Evolutionary conservation across 2,888 invertebrate species (phyloP).

Genomic region (Mythimna albipuncta): DNA sequence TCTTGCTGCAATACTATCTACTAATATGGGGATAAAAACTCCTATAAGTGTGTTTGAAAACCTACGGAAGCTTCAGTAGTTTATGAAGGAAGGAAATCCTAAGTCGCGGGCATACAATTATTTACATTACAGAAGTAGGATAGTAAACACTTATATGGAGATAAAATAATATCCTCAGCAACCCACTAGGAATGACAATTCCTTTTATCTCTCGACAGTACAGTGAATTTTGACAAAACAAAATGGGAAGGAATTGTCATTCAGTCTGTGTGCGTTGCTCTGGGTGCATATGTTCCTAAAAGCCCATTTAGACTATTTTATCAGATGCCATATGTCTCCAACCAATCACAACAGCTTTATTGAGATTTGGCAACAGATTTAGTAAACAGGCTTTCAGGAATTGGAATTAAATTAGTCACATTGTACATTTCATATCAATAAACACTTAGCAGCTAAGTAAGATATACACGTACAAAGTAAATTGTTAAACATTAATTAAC

Average conservation of each 20-base stretch:
- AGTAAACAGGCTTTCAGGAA: conserved; percentile 13
- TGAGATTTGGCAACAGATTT: neutral
- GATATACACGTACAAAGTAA: conserved; percentile 1
- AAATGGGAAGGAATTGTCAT: neutral
- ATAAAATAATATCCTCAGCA: neutral
- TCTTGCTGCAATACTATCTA: conserved; percentile 33
- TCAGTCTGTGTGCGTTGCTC: neutral
- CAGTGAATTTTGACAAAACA: neutral
- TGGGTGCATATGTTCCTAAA: conserved; percentile 7
- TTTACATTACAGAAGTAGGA: conserved; percentile 24
- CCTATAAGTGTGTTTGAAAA: conserved; percentile 16
- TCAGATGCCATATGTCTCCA: neutral
- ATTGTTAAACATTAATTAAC: conserved; percentile 25
- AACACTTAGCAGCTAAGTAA: conserved; percentile 9
- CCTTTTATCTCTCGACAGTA: too few species aligned
- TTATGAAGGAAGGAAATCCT: conserved; percentile 17
- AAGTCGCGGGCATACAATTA: conserved; percentile 10
- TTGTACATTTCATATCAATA: conserved; percentile 6
- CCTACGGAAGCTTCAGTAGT: conserved; percentile 19
- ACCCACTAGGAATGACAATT: neutral
- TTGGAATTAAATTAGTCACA: neutral
- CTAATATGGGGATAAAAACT: conserved; percentile 22
- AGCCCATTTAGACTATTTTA: conserved; percentile 13
- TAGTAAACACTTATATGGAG: neutral
- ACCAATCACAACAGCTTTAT: neutral